Conservation (phyloP, 2,113 vertebrate species). For the Albula goreensis region DNA sequence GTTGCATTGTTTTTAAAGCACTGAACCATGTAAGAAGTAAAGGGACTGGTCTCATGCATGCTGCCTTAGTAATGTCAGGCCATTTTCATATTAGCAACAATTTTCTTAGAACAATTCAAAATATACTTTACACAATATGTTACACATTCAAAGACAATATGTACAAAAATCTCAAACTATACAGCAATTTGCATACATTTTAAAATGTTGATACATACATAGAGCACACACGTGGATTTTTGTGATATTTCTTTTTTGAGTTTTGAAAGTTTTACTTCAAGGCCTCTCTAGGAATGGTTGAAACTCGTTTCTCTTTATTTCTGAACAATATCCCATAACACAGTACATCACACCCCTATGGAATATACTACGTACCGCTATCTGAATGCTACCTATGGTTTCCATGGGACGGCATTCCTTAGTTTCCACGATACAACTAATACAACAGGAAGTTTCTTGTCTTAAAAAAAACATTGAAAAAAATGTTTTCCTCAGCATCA, state of each 20-base stretch:
- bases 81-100: conserved; percentile 74
- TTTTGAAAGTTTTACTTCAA: conserved; percentile 27
- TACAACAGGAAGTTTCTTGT: background rate
- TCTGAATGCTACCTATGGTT: background rate
- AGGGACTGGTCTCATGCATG: conserved; percentile 58
- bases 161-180: conserved; percentile 78
- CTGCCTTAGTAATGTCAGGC: conserved; percentile 54
- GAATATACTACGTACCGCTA: conserved; percentile 20
- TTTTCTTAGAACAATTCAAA: conserved; percentile 81
- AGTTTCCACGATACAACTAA: conserved; percentile 5
- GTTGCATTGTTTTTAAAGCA: conserved; percentile 59
- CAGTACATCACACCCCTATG: conserved; percentile 23
- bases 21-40: conserved; percentile 52
- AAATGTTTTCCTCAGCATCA: conserved; percentile 36
- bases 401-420: background rate
- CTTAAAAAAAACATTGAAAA: conserved; percentile 44
- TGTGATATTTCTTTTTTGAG: conserved; percentile 16
- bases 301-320: conserved; percentile 12
- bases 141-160: conserved; percentile 83
- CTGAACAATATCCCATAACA: conserved; percentile 17
- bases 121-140: conserved; percentile 87
- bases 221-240: conserved; percentile 39
- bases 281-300: conserved; percentile 55
- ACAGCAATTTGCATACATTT: conserved; percentile 71
- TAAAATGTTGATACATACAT: conserved; percentile 39